Evolutionary conservation across 2,113 vertebrate genomes (phyloP).

Genomic region (Mixornis gularis): DNA sequence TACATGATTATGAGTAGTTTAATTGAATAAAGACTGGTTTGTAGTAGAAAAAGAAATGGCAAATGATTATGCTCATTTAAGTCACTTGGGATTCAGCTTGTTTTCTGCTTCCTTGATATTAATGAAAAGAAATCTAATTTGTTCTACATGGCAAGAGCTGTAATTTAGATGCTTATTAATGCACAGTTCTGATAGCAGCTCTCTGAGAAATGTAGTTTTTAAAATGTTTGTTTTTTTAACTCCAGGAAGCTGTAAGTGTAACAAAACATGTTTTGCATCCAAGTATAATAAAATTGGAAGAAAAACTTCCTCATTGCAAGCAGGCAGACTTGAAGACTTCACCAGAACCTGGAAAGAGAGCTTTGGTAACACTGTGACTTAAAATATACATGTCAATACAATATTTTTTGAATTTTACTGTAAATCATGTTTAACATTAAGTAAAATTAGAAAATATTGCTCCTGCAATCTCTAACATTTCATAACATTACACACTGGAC

Average conservation of each 20-base stretch:
- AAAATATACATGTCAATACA: not conserved
- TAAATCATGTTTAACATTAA: not conserved
- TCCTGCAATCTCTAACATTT: not conserved
- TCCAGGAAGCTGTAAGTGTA: constrained; percentile 28
- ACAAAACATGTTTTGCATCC: constrained; percentile 1
- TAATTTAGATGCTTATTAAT: constrained; percentile 75
- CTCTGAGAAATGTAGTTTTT: constrained; percentile 56
- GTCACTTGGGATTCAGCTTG: constrained; percentile 56
- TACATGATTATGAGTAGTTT: constrained; percentile 20
- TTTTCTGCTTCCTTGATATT: constrained; percentile 75
- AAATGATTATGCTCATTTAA: constrained; percentile 60
- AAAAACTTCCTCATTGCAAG: not conserved
- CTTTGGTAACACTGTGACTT: not conserved
- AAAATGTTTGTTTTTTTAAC: constrained; percentile 63
- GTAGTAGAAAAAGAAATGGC: constrained; percentile 39
- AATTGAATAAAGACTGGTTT: constrained; percentile 69
- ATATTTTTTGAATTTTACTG: not conserved
- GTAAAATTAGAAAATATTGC: not conserved
- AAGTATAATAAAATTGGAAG: not conserved
- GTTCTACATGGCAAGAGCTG: constrained; percentile 71
- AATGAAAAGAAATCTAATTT: constrained; percentile 76
- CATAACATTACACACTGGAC: not conserved
- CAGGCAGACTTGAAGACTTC: not conserved
- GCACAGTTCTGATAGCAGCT: constrained; percentile 35
- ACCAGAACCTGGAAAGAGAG: not conserved